Base-by-base conservation (phyloP, 2,888 invertebrate species). In the Thera britannica region DNA sequence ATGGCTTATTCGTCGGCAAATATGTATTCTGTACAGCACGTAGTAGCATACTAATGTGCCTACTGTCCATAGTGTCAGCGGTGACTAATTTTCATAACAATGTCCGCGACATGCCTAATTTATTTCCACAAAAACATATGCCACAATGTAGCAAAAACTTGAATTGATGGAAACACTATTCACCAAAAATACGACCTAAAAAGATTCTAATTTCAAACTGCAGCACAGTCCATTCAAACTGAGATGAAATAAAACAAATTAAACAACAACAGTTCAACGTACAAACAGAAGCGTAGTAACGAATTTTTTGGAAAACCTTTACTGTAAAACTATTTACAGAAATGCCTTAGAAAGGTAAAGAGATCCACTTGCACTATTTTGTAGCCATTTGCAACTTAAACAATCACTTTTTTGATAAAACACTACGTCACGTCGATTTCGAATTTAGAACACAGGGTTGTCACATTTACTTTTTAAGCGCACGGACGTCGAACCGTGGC, bases 341-440 rank as follows among this genome's bases (percentile, higher is more conserved):
- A 64, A 35, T 55, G 60, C 60, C 23, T 8, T 35, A 51, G 44
- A 54, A 52, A 12, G 48, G n/a, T n/a, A 51, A 56, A 48, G 36
- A 36, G 23, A 62, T 54, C 4, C 51, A 58, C 58, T 64, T 55
- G 62, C 62, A 60, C 68, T 54, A 68, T 58, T 61, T 23, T 65
- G 52, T 63, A 70, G 62, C 73, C 73, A 77, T 75, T 76, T 72
- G 74, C 72, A 70, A 72, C 65, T 67, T 65, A 57, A 58, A 75
- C 70, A 74, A 72, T 68, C 12, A 71, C 65, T 72, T 73, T 65
- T 61, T 63, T 49, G 63, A 63, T 58, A 62, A 68, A 64, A 67
- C 58, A 59, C 55, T 38, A 75, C 78, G 71, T 75, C 77, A 78
- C 77, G 72, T 77, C 71, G 75, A 72, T 64, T 75, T 75, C 64